Evolutionary conservation across 1,140 invertebrate species (phyloP).

Genomic region (Magallana gigas): DNA sequence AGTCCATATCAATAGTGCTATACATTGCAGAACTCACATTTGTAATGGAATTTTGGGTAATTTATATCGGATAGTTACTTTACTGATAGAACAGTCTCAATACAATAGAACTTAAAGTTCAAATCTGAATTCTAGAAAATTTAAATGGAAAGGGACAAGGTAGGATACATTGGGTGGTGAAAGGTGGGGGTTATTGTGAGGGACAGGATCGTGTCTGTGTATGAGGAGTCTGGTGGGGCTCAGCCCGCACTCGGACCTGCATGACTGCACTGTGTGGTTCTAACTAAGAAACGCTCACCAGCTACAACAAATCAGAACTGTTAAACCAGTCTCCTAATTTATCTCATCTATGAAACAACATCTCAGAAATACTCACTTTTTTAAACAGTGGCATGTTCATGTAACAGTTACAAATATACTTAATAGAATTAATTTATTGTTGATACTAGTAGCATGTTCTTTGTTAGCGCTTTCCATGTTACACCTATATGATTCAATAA

Average conservation of each 20-base stretch:
- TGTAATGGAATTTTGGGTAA: too few relatives aligned
- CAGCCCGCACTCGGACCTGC: background rate
- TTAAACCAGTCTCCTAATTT: background rate
- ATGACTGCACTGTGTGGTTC: background rate
- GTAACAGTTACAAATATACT: background rate
- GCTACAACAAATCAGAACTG: background rate
- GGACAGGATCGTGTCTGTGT: too few relatives aligned
- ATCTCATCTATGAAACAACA: background rate
- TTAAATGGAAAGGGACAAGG: slow-evolving; percentile 32
- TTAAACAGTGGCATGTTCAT: background rate
- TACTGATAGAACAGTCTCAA: slow-evolving; percentile 46
- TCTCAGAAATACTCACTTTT: background rate
- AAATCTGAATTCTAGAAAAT: slow-evolving; percentile 11
- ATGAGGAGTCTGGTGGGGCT: too few relatives aligned
- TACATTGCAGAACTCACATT: too few relatives aligned
- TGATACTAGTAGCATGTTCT: slow-evolving; percentile 30
- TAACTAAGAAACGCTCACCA: background rate
- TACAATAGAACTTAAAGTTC: slow-evolving; percentile 44
- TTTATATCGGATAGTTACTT: background rate
- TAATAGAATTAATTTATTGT: background rate
- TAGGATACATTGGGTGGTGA: background rate
- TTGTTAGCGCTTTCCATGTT: slow-evolving; percentile 17
- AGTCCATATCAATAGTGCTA: too few relatives aligned
- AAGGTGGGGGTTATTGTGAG: too few relatives aligned
- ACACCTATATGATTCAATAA: background rate